Evolutionary conservation across 2,888 invertebrate species (phyloP).

Genomic region (Perdita meconis): DNA sequence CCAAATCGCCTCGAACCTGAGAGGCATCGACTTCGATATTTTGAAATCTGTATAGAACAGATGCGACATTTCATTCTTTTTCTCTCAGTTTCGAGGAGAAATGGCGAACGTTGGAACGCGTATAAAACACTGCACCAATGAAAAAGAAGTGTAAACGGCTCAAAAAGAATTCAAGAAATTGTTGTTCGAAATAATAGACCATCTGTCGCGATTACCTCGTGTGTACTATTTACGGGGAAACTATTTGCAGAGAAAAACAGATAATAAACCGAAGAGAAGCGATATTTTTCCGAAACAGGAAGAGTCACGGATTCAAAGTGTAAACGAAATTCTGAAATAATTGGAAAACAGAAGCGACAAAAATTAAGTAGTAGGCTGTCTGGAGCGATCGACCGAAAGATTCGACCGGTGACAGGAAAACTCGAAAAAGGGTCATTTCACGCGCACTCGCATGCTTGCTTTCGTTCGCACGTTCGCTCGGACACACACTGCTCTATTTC

Average conservation of each 20-base stretch:
- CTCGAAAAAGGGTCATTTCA: constrained; percentile 18
- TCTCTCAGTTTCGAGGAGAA: constrained; percentile 53
- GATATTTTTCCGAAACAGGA: too few relatives aligned
- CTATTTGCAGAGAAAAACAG: not conserved
- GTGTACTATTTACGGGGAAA: not conserved
- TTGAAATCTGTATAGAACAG: too few relatives aligned
- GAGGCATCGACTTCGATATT: too few relatives aligned
- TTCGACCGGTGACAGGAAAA: constrained; percentile 31
- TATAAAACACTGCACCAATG: constrained; percentile 79
- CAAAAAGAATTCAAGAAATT: constrained; percentile 8
- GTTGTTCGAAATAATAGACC: constrained; percentile 74
- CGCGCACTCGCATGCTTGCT: constrained; percentile 56
- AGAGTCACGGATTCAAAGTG: not conserved
- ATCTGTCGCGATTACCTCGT: constrained; percentile 67
- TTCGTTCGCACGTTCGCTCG: constrained; percentile 45
- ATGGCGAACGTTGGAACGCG: constrained; percentile 62
- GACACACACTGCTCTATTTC: constrained; percentile 2
- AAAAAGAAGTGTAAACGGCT: constrained; percentile 41
- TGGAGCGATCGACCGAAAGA: constrained; percentile 23
- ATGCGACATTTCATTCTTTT: too few relatives aligned
- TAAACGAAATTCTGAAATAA: not conserved
- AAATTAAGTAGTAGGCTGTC: constrained; percentile 75
- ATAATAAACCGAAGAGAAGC: constrained; percentile 17
- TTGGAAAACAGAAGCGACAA: constrained; percentile 73
- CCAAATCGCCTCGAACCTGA: constrained; percentile 57